Evolutionary conservation across 2,113 vertebrate species (phyloP), one percentile per base, ranked within the genome.

Genomic region (Calypte anna): DNA sequence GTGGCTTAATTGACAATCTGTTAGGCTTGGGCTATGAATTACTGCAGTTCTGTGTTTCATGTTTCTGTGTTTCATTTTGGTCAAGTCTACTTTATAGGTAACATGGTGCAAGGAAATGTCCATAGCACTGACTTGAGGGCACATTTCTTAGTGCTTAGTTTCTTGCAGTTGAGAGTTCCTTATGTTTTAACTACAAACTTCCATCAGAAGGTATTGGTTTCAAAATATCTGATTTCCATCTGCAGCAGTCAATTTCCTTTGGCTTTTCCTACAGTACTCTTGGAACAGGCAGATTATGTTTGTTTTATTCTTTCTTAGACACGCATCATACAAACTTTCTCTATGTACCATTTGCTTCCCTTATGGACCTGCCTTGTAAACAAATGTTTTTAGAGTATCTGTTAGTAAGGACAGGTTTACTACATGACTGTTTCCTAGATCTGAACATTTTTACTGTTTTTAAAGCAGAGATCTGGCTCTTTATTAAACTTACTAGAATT

Each of bases 401-500:
- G 17, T 75, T 78, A 62, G 73, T 62, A 85, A 77, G 70, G 70
- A 66, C 44, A 75, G n/a, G 18, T 75, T 95, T 91, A 48, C 58
- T 91, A 64, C 27, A 19, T 51, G 30, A 64, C 30, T 75, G 21
- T 82, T 91, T 82, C 30, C 61, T 88, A 64, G 61, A 58, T 90
- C 48, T 81, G 76, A 82, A 64, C 28, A 15, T 72, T 82, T 90
- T 75, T 27, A 22, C 27, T 68, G 21, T 50, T 95, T 85, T 69
- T 93, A 54, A 81, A 86, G 69, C 31, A 91, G 80, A 86, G 22
- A 23, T 90, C 72, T 92, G 58, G 80, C 66, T 83, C 69, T 88
- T 91, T 88, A 90, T 90, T 91, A 83, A 96, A 86, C 62, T 86
- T 85, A 73, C 88, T 75, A 72, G 86, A 96, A 94, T 82, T 94